phyloP scores from a whole-genome alignment of 2,888 invertebrate genomes.

The Tipula vernalis region DNA sequence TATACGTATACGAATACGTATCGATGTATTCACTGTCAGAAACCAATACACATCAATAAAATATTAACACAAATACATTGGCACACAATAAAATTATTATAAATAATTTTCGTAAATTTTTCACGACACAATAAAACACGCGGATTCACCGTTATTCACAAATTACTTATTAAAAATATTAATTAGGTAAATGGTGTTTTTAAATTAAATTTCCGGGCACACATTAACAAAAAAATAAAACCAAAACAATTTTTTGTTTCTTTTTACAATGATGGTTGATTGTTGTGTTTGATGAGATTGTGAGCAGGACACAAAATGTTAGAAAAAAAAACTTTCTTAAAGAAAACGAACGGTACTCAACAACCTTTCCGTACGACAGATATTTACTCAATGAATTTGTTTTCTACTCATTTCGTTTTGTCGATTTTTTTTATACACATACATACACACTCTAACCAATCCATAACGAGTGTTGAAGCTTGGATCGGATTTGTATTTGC shows the following conservation, averaged over 20 bases:
- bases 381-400: not conserved
- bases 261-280: not conserved
- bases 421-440: not conserved
- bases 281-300: not conserved
- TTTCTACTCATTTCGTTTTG: not conserved
- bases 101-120: not conserved
- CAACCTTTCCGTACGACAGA: not conserved
- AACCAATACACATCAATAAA: not conserved
- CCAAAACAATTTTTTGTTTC: not conserved
- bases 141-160: not conserved
- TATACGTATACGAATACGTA: not conserved
- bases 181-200: too few relatives aligned
- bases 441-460: not conserved
- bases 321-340: not conserved
- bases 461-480: not conserved
- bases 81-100: not conserved
- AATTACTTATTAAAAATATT: not conserved
- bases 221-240: not conserved
- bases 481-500: not conserved
- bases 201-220: too few relatives aligned
- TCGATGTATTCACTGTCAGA: not conserved
- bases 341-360: not conserved
- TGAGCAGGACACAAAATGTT: not conserved
- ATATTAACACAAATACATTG: not conserved
- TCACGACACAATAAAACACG: not conserved